Conservation (phyloP, 2,113 vertebrate genomes). For the Carassius gibelio region DNA sequence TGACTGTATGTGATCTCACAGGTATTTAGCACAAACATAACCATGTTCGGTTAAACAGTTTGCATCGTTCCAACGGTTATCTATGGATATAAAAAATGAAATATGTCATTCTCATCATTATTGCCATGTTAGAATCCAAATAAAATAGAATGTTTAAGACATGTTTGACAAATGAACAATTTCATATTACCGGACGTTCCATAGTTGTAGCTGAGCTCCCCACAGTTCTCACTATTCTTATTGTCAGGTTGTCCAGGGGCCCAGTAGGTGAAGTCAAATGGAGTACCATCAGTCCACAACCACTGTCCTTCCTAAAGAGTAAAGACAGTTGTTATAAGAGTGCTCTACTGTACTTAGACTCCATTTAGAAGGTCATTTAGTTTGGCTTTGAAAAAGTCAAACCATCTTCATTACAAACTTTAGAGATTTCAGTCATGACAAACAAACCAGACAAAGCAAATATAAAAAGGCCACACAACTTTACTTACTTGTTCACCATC, state of each 20-base stretch:
- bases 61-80: not conserved
- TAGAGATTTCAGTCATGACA: not conserved
- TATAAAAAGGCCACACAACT: too few species aligned
- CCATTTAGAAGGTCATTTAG: not conserved
- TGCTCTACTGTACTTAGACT: not conserved
- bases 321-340: not conserved
- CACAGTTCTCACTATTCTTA: not conserved
- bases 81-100: not conserved
- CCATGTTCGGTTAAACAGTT: fast-evolving
- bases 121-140: not conserved
- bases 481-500: not conserved
- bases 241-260: too few species aligned
- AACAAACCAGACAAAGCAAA: not conserved
- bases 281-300: conserved; percentile 25
- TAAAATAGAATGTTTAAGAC: not conserved
- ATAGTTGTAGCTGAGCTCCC: not conserved
- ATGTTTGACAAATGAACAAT: not conserved
- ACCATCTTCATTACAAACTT: not conserved
- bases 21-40: not conserved
- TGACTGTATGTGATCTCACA: not conserved
- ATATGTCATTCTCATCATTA: not conserved
- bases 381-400: not conserved
- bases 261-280: not conserved
- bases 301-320: not conserved
- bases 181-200: not conserved